Percentiles rank a stretch among this genome's conserved stretches.
These are phyloP conservation scores for Carposina sasakii DNA, from an alignment of 1,140 invertebrate species.

Conservation along the genomic window DNA sequence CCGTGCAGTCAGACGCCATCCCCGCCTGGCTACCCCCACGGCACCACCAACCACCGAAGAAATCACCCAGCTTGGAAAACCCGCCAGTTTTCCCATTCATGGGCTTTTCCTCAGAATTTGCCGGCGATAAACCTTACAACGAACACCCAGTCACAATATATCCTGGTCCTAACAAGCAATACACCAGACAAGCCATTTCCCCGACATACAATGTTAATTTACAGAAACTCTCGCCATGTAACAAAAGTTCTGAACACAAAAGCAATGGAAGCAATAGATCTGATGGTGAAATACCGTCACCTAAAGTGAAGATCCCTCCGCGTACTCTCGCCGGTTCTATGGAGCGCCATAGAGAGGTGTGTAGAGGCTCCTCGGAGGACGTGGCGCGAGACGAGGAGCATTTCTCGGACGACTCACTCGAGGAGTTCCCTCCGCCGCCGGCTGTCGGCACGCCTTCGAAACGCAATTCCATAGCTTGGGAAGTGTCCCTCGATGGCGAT, in stretches of 20 bases:
- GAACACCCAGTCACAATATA: conserved; percentile 78
- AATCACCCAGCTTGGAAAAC: conserved; percentile 62
- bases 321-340: conserved; percentile 79
- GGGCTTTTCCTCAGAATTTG: conserved; percentile 68
- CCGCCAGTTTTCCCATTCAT: conserved; percentile 62
- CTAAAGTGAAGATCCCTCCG: conserved; percentile 76
- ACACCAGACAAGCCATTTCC: conserved; percentile 59
- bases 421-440: conserved; percentile 77
- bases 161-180: conserved; percentile 69
- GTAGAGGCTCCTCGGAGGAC: conserved; percentile 72
- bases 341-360: conserved; percentile 84
- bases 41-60: conserved; percentile 38
- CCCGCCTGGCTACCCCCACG: conserved; percentile 64
- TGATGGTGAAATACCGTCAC: conserved; percentile 68
- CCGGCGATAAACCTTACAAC: conserved; percentile 72
- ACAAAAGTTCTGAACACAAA: conserved; percentile 51
- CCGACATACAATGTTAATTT: conserved; percentile 59
- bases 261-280: conserved; percentile 56
- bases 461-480: conserved; percentile 86
- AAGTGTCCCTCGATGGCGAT: conserved; percentile 82
- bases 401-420: conserved; percentile 87
- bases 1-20: conserved; percentile 43
- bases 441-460: conserved; percentile 76
- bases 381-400: conserved; percentile 78
- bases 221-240: conserved; percentile 52